Evolutionary conservation across 2,888 invertebrate genomes (phyloP).

Genomic region (Leptopilina drosophilae): DNA sequence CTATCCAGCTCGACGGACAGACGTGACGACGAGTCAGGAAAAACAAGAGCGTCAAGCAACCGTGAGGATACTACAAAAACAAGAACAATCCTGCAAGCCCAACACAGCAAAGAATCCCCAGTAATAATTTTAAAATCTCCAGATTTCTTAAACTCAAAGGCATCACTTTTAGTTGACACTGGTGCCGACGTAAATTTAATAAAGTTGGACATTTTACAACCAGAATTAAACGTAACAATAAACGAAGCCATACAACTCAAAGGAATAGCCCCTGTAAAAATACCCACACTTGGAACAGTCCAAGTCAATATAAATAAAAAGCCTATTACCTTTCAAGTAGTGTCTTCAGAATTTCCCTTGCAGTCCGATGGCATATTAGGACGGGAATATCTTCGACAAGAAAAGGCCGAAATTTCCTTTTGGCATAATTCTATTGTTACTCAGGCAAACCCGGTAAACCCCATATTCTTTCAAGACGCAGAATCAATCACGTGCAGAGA

Average conservation of each 20-base stretch:
- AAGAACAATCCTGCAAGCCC: too few species aligned
- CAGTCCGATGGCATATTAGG: background rate
- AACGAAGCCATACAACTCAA: background rate
- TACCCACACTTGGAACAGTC: background rate
- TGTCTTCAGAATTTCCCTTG: background rate
- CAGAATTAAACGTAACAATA: background rate
- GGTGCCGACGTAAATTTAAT: background rate
- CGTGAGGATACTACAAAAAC: too few species aligned
- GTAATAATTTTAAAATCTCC: background rate
- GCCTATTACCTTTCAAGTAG: background rate
- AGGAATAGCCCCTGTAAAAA: background rate
- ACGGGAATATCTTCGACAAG: background rate
- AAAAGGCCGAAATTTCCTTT: background rate
- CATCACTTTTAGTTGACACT: background rate
- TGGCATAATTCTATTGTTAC: background rate
- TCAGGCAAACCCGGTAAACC: background rate
- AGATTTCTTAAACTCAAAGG: background rate
- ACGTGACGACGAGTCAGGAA: background rate
- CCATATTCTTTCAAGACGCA: background rate
- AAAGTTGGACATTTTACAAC: background rate
- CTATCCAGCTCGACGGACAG: too few species aligned
- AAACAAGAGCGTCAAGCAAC: too few species aligned
- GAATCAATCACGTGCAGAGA: background rate
- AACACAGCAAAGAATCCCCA: too few species aligned
- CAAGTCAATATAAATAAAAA: background rate